phyloP scores from a whole-genome alignment of 2,888 invertebrate genomes.

The Tetragonula carbonaria region DNA sequence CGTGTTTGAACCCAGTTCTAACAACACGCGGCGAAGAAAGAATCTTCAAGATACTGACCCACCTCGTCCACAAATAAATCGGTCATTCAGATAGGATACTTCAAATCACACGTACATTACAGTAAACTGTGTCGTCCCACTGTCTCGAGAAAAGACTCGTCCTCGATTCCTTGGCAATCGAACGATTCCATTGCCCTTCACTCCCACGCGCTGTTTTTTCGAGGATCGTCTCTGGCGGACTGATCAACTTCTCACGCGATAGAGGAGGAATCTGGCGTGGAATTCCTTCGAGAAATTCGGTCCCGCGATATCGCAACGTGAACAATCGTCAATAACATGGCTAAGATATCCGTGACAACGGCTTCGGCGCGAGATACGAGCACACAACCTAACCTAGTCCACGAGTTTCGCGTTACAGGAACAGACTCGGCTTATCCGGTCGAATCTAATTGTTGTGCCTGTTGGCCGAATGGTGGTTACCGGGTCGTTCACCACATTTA shows the following conservation, averaged over 20 bases:
- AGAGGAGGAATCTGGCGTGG: not conserved
- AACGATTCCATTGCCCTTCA: not conserved
- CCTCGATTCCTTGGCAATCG: constrained; percentile 6
- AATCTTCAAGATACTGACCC: not conserved
- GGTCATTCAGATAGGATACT: not conserved
- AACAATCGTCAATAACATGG: constrained; percentile 49
- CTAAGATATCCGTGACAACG: constrained; percentile 65
- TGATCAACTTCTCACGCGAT: constrained; percentile 36
- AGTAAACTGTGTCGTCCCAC: not conserved
- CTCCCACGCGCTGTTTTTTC: constrained; percentile 10
- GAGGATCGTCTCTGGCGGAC: constrained; percentile 31
- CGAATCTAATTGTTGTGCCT: constrained; percentile 78
- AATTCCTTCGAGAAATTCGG: constrained; percentile 32
- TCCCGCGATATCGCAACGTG: constrained; percentile 19
- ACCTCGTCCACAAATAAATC: not conserved
- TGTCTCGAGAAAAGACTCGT: not conserved
- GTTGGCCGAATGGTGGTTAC: constrained; percentile 74
- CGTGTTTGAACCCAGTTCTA: too few relatives aligned
- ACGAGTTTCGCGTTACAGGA: constrained; percentile 79
- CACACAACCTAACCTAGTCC: constrained; percentile 54
- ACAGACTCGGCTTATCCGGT: constrained; percentile 76
- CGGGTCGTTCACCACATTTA: constrained; percentile 71
- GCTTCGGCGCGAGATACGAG: constrained; percentile 47
- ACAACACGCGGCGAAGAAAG: too few relatives aligned
- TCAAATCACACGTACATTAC: not conserved